Evolutionary conservation across 2,888 invertebrate genomes (phyloP).

Genomic region (Epistrophe grossulariae): DNA sequence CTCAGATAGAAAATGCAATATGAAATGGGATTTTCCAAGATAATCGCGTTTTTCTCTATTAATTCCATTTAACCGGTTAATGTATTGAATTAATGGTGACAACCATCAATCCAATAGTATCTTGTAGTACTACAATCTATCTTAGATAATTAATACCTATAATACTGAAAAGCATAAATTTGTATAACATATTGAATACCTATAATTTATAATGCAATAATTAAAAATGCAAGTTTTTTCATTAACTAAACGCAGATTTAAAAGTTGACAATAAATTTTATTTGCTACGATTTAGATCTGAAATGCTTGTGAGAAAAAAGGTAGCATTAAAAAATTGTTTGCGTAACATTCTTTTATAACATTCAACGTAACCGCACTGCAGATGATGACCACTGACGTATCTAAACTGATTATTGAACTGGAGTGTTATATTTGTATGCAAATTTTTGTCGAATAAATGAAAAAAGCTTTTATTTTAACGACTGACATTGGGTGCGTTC

Average conservation of each 20-base stretch:
- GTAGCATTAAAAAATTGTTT: background rate
- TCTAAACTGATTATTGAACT: background rate
- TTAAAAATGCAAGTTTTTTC: background rate
- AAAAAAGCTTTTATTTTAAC: background rate
- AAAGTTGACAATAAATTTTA: background rate
- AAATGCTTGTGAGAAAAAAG: background rate
- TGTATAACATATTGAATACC: background rate
- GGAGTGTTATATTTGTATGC: background rate
- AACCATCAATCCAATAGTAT: background rate
- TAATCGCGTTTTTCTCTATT: background rate
- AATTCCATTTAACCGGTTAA: background rate
- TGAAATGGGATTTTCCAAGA: background rate
- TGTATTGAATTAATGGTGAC: background rate
- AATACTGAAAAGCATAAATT: background rate
- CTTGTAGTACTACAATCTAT: background rate
- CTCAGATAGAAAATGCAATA: background rate
- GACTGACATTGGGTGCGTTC: no score
- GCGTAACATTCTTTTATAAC: background rate
- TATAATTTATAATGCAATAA: background rate
- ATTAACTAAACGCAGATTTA: background rate
- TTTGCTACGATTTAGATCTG: background rate
- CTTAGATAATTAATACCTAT: background rate
- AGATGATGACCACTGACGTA: background rate
- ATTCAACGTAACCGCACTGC: background rate
- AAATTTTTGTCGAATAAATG: background rate